phyloP scores from a whole-genome alignment of 2,113 vertebrate species.

The Eulemur macaco region DNA sequence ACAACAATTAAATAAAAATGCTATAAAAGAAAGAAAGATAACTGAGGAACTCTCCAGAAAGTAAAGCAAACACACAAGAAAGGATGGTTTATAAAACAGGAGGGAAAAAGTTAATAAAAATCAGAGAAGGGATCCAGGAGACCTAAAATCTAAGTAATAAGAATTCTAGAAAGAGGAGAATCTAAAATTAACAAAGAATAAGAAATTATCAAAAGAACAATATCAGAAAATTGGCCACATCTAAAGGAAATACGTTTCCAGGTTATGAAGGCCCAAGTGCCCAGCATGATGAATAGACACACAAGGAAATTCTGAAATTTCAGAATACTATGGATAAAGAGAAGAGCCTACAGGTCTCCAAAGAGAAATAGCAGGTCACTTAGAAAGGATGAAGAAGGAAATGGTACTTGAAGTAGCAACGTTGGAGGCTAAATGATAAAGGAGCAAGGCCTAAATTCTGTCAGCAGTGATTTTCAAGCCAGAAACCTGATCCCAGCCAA shows the following conservation, averaged over 20 bases:
- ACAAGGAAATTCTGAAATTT: neutral
- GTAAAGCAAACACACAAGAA: neutral
- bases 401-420: neutral
- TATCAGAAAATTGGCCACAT: neutral
- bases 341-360: neutral
- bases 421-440: neutral
- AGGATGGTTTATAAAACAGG: neutral
- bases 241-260: neutral
- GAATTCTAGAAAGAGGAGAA: neutral
- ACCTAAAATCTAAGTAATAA: neutral
- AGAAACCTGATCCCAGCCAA: neutral
- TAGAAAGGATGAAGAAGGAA: neutral
- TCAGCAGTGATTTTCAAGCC: neutral
- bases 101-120: neutral
- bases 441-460: neutral
- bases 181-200: neutral
- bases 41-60: slow-evolving; percentile 12
- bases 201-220: neutral
- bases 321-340: neutral
- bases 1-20: slow-evolving; percentile 19
- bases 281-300: neutral
- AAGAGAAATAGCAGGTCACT: neutral
- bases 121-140: neutral
- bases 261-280: neutral
- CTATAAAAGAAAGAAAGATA: neutral